Base-by-base conservation (phyloP, 1,140 invertebrate species). In the Drosophila bocqueti region DNA sequence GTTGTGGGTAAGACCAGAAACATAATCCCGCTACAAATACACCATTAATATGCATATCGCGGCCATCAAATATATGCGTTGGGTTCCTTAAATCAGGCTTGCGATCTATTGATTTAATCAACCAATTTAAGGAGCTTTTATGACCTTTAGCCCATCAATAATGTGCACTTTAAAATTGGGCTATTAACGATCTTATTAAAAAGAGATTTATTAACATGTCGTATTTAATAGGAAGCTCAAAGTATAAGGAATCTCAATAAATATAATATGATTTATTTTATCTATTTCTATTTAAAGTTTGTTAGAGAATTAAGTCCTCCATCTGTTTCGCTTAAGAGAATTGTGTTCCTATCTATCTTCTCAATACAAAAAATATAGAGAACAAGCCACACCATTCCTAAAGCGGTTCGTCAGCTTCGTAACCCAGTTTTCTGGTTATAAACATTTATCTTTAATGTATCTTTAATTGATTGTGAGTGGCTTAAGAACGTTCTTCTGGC, bases 381-480 rank as follows among this genome's bases (percentile, higher is more conserved):
- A 65, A 50, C 31, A 54, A 36, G 10, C 16, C 29, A 21, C 13
- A 43, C 55, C 31, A 60, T 61, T 43, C 31, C 55, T 52, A 58
- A 73, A 73, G 76, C 45, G 60, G 61, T 68, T 80, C 58, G 69
- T 54, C 78, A 80, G 74, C 62, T 58, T 63, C 46, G 42, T 86
- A 85, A 86, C 79, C 79, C 54, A 85, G 75, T 62, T 85, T 76
- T 43, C 34, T 47, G 42, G n/a, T 15, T 31, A 58, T 67, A 71
- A 60, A 76, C 45, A 50, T 83, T 42, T 72, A 42, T 64, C 67
- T 62, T 50, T 72, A 79, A 76, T 81, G 65, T 49, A 63, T 47
- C 65, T 81, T 85, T 86, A 82, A 85, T 85, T 86, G 83, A 82
- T 79, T 67, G 42, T 57, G 68, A 85, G 59, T 82, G 79, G 59